Conservation (phyloP, 2,797 vertebrate species). For the Neosilurus mollespiculum region DNA sequence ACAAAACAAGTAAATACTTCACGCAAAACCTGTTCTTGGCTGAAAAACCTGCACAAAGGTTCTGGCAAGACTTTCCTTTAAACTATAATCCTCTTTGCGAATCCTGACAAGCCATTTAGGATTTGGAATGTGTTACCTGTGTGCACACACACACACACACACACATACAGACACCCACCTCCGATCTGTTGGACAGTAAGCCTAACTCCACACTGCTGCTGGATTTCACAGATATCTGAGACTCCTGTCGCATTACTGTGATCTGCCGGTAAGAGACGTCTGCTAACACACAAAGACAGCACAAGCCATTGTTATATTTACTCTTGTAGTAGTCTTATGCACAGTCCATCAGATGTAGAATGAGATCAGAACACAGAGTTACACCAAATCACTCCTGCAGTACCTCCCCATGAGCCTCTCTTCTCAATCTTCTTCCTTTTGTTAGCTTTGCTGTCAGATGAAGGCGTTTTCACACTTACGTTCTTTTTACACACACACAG, state of each 20-base stretch:
- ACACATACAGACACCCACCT: slow-evolving; percentile 67
- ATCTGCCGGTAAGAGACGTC: slow-evolving; percentile 69
- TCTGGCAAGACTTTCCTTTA: not conserved
- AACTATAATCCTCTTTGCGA: not conserved
- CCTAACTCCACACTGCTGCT: slow-evolving; percentile 86
- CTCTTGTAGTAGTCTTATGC: not conserved
- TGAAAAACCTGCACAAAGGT: not conserved
- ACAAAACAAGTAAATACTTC: not conserved
- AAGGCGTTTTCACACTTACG: slow-evolving; percentile 57
- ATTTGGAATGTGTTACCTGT: not conserved
- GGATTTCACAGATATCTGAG: slow-evolving; percentile 82
- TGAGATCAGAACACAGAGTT: not conserved
- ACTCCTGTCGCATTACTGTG: slow-evolving; percentile 68
- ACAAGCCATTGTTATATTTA: not conserved
- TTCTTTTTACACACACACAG: slow-evolving; percentile 29
- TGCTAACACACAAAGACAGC: slow-evolving; percentile 52
- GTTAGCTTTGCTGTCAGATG: slow-evolving; percentile 45
- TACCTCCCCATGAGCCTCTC: slow-evolving; percentile 82
- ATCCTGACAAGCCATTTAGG: not conserved
- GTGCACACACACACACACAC: not conserved
- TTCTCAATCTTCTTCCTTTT: slow-evolving; percentile 79
- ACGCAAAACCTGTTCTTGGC: not conserved
- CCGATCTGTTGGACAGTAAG: slow-evolving; percentile 71
- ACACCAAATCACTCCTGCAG: not conserved
- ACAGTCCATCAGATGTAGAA: not conserved